Evolutionary conservation across 2,797 vertebrate genomes (phyloP).

Genomic region (Melanotaenia nigrans): DNA sequence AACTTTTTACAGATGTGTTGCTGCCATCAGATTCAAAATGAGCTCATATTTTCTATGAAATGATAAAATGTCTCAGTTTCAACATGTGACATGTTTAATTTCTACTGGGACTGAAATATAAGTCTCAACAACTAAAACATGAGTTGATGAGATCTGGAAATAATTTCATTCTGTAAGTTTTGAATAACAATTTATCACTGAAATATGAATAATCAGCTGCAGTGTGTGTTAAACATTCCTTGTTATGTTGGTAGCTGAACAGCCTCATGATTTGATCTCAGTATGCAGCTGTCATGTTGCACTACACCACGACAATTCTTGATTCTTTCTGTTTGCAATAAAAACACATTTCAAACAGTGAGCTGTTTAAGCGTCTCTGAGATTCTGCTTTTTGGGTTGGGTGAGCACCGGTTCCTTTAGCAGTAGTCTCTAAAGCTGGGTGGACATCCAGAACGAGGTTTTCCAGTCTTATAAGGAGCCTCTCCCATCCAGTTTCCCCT

Average conservation of each 20-base stretch:
- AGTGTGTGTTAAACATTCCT: neutral
- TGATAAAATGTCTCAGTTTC: too few species aligned
- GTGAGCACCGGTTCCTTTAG: constrained; percentile 88
- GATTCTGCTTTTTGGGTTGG: constrained; percentile 33
- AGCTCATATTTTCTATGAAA: too few species aligned
- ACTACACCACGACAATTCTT: too few species aligned
- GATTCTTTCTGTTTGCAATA: too few species aligned
- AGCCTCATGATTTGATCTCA: neutral
- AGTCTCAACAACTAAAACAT: too few species aligned
- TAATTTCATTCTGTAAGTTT: neutral
- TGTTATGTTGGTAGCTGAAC: constrained; percentile 24
- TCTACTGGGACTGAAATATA: too few species aligned
- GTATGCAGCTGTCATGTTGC: neutral
- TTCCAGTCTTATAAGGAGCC: constrained; percentile 86
- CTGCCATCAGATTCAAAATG: too few species aligned
- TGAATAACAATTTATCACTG: neutral
- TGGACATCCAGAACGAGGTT: constrained; percentile 88
- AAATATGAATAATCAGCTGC: neutral
- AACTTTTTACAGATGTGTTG: too few species aligned
- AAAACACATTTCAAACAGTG: neutral
- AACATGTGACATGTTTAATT: too few species aligned
- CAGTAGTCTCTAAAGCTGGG: constrained; percentile 86
- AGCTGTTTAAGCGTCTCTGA: neutral
- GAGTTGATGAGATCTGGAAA: too few species aligned
- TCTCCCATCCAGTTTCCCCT: constrained; percentile 93